Conservation (phyloP, 1,140 invertebrate species). For the Periplaneta americana region DNA sequence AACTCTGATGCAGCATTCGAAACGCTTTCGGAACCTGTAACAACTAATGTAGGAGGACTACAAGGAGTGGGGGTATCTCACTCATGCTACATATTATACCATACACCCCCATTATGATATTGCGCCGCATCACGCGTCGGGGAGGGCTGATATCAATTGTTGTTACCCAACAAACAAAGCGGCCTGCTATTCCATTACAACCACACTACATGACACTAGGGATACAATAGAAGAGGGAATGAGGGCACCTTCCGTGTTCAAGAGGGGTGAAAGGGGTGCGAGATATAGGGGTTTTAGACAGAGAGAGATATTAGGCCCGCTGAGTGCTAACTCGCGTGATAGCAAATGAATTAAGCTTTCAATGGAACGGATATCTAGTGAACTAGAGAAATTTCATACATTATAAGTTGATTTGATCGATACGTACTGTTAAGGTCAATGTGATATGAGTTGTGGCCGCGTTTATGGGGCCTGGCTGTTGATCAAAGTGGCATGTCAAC, state of each 20-base stretch:
- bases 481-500: not conserved
- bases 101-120: not conserved
- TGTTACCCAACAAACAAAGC: not conserved
- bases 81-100: not conserved
- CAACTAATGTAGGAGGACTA: too few species aligned
- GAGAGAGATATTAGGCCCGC: too few species aligned
- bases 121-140: not conserved
- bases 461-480: not conserved
- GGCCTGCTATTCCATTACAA: not conserved
- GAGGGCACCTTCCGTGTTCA: not conserved
- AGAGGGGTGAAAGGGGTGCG: not conserved
- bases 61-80: not conserved
- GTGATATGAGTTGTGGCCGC: not conserved
- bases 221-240: not conserved
- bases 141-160: not conserved
- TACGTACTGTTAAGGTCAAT: not conserved
- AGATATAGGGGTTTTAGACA: not conserved
- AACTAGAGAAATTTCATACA: not conserved
- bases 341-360: not conserved
- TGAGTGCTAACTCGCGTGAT: not conserved
- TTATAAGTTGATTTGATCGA: not conserved
- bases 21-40: too few species aligned
- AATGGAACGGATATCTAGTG: not conserved
- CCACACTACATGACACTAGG: not conserved
- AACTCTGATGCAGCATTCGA: too few species aligned